Percentiles rank a stretch among this genome's conserved stretches.
Conservation (phyloP, 2,888 invertebrate genomes). For the Orchestes rusci region DNA sequence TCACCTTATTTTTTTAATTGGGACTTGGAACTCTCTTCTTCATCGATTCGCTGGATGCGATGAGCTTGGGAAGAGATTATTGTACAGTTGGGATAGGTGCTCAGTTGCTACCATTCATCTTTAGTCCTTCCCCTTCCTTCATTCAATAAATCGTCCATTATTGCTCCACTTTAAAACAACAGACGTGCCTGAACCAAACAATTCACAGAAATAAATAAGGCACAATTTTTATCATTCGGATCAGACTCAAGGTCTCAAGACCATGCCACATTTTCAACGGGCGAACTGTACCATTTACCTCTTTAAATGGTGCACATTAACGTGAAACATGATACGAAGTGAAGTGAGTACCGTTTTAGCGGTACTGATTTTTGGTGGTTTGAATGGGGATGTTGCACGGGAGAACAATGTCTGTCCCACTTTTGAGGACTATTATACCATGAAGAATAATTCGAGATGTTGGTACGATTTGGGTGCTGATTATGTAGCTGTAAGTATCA, state of each 20-base stretch:
- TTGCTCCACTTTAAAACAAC: too few species aligned
- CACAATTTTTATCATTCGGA: conserved; percentile 20
- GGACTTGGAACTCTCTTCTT: too few species aligned
- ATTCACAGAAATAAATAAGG: too few species aligned
- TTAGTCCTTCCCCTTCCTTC: too few species aligned
- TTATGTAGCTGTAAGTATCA: conserved; percentile 37
- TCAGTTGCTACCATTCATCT: too few species aligned
- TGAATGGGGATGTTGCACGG: neutral
- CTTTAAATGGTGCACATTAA: conserved; percentile 17
- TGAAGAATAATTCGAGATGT: conserved; percentile 38
- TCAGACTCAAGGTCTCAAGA: conserved; percentile 22
- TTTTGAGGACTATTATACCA: conserved; percentile 38
- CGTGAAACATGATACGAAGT: conserved; percentile 16
- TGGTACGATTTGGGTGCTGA: conserved; percentile 39
- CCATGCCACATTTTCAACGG: conserved; percentile 15
- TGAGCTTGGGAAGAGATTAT: too few species aligned
- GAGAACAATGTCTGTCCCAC: conserved; percentile 40
- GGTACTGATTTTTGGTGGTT: conserved; percentile 1
- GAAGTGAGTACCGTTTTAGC: conserved; percentile 6
- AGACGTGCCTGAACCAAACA: too few species aligned
- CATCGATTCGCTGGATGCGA: too few species aligned
- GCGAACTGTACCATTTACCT: conserved; percentile 14
- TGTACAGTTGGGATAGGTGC: too few species aligned
- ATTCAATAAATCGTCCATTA: too few species aligned
- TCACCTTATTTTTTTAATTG: too few species aligned